Evolutionary conservation across 2,888 invertebrate species (phyloP).

Genomic region (Dexiosoma caninum): DNA sequence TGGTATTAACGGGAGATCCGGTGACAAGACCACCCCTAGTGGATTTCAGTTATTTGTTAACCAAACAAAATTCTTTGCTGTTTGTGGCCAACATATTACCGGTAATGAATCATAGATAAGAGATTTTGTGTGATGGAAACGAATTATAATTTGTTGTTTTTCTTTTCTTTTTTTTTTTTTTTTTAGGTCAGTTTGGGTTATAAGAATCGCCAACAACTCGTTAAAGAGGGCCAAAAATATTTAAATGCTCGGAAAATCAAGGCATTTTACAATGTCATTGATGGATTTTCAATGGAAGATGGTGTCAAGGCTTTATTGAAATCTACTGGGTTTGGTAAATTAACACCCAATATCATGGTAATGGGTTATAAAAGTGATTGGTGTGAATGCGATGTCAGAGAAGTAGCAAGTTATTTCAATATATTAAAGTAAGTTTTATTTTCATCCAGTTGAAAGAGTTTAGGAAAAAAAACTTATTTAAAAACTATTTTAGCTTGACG

Average conservation of each 20-base stretch:
- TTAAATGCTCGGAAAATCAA: slow-evolving; percentile 89
- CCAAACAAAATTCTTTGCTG: slow-evolving; percentile 93
- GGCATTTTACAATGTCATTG: slow-evolving; percentile 90
- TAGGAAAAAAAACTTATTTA: background rate
- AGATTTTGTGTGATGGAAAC: too few relatives aligned
- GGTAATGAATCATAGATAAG: slow-evolving; percentile 79
- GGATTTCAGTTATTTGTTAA: slow-evolving; percentile 93
- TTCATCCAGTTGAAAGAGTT: background rate
- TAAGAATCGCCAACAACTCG: slow-evolving; percentile 80
- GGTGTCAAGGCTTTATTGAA: slow-evolving; percentile 92
- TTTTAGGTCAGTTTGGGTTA: slow-evolving; percentile 82
- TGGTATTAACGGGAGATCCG: slow-evolving; percentile 92
- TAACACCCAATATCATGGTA: slow-evolving; percentile 94
- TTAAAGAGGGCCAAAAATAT: slow-evolving; percentile 87
- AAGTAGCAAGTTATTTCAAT: slow-evolving; percentile 94
- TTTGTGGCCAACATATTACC: slow-evolving; percentile 91
- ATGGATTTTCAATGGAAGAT: slow-evolving; percentile 85
- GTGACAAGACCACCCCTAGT: slow-evolving; percentile 91
- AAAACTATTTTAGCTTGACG: slow-evolving; percentile 83
- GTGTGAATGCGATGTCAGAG: slow-evolving; percentile 84
- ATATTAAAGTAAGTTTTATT: slow-evolving; percentile 89
- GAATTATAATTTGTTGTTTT: too few relatives aligned
- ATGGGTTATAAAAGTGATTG: slow-evolving; percentile 97
- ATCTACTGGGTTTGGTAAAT: slow-evolving; percentile 92
- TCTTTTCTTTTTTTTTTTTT: too few relatives aligned